Evolutionary conservation across 2,888 invertebrate genomes (phyloP), one percentile per base, ranked within the genome.

Genomic region (Cabera pusaria): DNA sequence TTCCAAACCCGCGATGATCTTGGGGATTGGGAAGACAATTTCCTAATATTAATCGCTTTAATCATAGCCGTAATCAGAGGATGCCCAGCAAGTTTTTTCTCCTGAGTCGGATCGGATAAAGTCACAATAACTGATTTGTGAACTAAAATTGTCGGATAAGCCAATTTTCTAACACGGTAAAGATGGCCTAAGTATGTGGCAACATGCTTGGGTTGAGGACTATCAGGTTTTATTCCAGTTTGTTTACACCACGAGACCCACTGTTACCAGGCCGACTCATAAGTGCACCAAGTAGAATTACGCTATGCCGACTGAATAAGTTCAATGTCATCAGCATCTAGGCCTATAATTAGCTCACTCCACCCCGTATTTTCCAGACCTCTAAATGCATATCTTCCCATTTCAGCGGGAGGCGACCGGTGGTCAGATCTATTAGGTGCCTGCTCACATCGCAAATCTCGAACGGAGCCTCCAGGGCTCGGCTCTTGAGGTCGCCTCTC

Each of bases 361-460:
- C 59, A 59, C 53, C 53, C 56, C 52, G 52, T 49, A 54, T 34
- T 27, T 24, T 53, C 55, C 53, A 59, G 9, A 52, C 49, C 40
- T 52, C 51, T 14, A 59, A 47, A 35, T 2, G 14, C 3, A 57
- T 21, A 0, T 43, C 11, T 9, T 41, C 6, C 5, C 39, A 23
- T 19, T 17, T 43, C 24, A 17, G 46, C 4, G 10, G 52, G 11
- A 24, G 55, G 14, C 0, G 11, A 12, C 6, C 29, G 5, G 54
- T 55, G 1, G 48, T 21, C 0, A 45, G 6, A 25, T 58, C 56
- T 3, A 53, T 23, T 3, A 58, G 12, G n/a, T 39, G 8, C 0
- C 3, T 11, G 4, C 10, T 3, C 1, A 52, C 9, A 10, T 52
- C 29, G 16, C 3, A 5, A 5, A 54, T 45, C 7, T 9, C 39